Conservation (phyloP, 1,140 invertebrate genomes). For the Piezodorus guildinii region DNA sequence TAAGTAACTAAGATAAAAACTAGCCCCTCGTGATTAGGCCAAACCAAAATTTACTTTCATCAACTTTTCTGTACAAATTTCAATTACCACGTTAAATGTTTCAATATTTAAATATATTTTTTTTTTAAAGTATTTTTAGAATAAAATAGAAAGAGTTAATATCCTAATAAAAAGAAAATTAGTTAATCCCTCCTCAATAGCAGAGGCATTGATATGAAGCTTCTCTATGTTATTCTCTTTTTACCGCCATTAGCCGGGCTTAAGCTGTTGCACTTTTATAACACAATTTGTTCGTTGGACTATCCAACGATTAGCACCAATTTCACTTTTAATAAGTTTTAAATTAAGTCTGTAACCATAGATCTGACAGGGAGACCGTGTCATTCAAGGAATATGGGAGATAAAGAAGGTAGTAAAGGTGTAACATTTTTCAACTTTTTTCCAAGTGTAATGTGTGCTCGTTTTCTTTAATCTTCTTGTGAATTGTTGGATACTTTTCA, state of each 20-base stretch:
- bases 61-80: too few relatives aligned
- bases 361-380: constrained; percentile 7
- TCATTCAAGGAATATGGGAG: constrained; percentile 10
- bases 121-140: too few relatives aligned
- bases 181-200: neutral
- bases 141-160: too few relatives aligned
- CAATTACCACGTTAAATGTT: too few relatives aligned
- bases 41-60: too few relatives aligned
- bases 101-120: too few relatives aligned
- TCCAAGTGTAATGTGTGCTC: neutral
- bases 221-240: neutral
- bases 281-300: too few relatives aligned
- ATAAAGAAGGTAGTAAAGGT: constrained; percentile 12
- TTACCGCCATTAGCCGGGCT: constrained; percentile 13
- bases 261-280: constrained; percentile 6
- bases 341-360: constrained; percentile 1
- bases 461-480: neutral
- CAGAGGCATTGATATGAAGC: neutral
- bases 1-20: too few relatives aligned
- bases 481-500: neutral
- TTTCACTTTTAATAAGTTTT: neutral
- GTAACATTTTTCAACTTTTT: neutral
- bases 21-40: too few relatives aligned
- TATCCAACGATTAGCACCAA: too few relatives aligned
- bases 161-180: too few relatives aligned